These are phyloP conservation scores for Gila robusta DNA, from an alignment of 2,797 vertebrate genomes.

Conservation along the genomic window DNA sequence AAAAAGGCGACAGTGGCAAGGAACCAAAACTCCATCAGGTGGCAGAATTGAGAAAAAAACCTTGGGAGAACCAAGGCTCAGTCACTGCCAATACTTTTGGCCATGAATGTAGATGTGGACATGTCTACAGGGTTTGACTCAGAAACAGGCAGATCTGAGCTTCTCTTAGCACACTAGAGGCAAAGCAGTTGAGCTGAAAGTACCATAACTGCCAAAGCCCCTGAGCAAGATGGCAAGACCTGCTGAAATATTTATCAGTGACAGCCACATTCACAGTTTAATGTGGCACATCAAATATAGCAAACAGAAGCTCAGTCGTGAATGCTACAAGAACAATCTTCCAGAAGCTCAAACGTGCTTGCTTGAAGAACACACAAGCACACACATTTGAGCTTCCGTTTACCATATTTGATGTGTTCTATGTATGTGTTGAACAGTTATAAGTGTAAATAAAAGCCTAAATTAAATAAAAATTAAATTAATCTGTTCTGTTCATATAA, in stretches of 20 bases:
- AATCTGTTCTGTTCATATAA: too few relatives aligned
- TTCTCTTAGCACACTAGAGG: slow-evolving; percentile 5
- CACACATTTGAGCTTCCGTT: not conserved
- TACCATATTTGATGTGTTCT: not conserved
- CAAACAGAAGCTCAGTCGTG: not conserved
- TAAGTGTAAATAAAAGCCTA: not conserved
- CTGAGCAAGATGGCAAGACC: slow-evolving; percentile 31
- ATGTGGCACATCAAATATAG: not conserved
- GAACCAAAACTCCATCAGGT: too few relatives aligned
- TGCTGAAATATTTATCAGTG: slow-evolving; percentile 25
- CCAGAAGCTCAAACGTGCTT: not conserved
- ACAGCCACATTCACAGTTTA: slow-evolving; percentile 24
- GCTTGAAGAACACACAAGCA: not conserved
- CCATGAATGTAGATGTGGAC: not conserved
- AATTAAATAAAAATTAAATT: not conserved
- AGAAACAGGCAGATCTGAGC: slow-evolving; percentile 20
- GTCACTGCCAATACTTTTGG: not conserved
- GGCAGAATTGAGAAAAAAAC: too few relatives aligned
- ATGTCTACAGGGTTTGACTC: slow-evolving; percentile 28
- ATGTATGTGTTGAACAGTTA: not conserved
- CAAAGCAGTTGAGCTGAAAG: slow-evolving; percentile 35
- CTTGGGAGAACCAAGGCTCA: too few relatives aligned
- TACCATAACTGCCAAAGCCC: slow-evolving; percentile 1
- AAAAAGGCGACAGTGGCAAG: too few relatives aligned
- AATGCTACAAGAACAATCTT: not conserved